Evolutionary conservation across 2,888 invertebrate genomes (phyloP).

Genomic region (Dorcus hopei): DNA sequence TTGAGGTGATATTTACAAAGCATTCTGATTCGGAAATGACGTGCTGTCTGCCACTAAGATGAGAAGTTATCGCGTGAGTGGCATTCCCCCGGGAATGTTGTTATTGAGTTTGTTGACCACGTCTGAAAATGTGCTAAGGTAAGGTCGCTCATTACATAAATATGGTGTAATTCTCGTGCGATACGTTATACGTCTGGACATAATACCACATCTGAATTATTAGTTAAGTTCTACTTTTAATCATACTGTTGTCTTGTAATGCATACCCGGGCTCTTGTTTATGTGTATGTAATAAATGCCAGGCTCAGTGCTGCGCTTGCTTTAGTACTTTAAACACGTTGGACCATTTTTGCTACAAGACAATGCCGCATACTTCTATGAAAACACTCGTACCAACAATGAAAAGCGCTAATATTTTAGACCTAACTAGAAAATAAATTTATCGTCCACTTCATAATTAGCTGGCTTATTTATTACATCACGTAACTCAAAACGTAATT

Average conservation of each 20-base stretch:
- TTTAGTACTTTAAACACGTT: not conserved
- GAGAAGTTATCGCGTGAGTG: not conserved
- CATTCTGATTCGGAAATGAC: not conserved
- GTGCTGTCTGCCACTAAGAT: not conserved
- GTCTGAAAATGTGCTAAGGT: not conserved
- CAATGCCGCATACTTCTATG: no score
- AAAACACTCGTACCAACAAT: no score
- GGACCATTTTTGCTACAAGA: not conserved
- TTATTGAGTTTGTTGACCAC: not conserved
- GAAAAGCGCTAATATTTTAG: no score
- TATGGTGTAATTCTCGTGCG: not conserved
- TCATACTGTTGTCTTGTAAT: constrained; percentile 6
- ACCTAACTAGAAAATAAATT: no score
- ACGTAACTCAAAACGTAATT: no score
- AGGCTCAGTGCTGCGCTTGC: not conserved
- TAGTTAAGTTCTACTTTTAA: not conserved
- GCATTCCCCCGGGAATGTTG: not conserved
- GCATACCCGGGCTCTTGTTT: not conserved
- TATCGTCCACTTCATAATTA: no score
- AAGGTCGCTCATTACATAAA: not conserved
- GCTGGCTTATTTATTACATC: no score
- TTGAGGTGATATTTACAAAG: no score
- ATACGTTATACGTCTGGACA: constrained; percentile 1
- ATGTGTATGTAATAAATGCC: constrained; percentile 5
- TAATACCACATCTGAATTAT: constrained; percentile 2